Percentiles rank a stretch among this genome's conserved stretches.
These are phyloP conservation scores for Anaspis maculata DNA, from an alignment of 2,888 invertebrate genomes.

Conservation along the genomic window DNA sequence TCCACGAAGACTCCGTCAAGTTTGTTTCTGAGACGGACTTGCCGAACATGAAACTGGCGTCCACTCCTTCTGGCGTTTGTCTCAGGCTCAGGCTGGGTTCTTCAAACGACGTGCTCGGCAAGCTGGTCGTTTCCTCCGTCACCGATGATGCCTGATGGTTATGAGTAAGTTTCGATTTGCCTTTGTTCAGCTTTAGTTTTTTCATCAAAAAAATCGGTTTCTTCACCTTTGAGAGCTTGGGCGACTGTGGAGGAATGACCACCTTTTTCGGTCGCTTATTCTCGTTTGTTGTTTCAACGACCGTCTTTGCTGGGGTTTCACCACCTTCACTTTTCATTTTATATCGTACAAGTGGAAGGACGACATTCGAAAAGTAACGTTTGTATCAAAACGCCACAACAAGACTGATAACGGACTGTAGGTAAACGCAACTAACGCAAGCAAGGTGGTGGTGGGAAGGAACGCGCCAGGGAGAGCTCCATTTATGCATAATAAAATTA, in stretches of 20 bases:
- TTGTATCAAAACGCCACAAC: not conserved
- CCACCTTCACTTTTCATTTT: conserved; percentile 1
- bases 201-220: conserved; percentile 26
- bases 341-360: not conserved
- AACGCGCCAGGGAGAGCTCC: too few species aligned
- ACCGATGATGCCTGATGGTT: too few species aligned
- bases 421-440: too few species aligned
- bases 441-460: too few species aligned
- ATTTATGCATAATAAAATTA: too few species aligned
- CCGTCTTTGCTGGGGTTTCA: conserved; percentile 15
- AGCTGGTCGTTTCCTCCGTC: conserved; percentile 17
- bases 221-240: conserved; percentile 19
- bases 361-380: not conserved
- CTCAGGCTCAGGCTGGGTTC: conserved; percentile 18
- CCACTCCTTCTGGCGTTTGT: conserved; percentile 30
- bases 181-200: conserved; percentile 26
- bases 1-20: conserved; percentile 31
- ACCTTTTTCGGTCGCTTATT: too few species aligned
- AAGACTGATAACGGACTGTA: too few species aligned
- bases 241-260: conserved; percentile 21
- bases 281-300: too few species aligned
- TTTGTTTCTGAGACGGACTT: conserved; percentile 33
- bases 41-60: conserved; percentile 23
- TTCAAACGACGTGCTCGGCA: conserved; percentile 20
- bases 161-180: conserved; percentile 2